Base-by-base conservation (phyloP, 2,888 invertebrate species). In the Autographa gamma region DNA sequence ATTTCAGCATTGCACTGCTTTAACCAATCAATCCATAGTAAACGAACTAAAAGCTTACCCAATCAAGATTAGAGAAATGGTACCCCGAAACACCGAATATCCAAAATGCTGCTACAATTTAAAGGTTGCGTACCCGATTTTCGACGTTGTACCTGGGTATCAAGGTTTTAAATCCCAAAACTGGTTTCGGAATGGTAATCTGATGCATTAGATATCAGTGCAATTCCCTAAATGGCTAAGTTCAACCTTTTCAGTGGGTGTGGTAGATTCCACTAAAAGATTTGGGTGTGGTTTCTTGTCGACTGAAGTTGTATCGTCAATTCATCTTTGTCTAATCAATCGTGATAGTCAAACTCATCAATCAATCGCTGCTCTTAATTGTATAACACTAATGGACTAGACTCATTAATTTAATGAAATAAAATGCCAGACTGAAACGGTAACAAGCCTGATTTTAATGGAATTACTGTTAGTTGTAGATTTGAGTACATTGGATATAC, bases 211-310 rank as follows among this genome's bases (percentile, higher is more conserved):
- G 76, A 74, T 78, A 81, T 69, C 74, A 65, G 63, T 81, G 74
- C 76, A 79, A 80, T 80, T 63, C 71, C 64, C 65, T 71, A 83
- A 80, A 80, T 63, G 73, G 77, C 71, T 67, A 63, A 69, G 48
- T 70, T 76, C 82, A 84, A 84, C 86, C 80, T 85, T 83, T 81
- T 70, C 73, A 66, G 72, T 65, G 74, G 84, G 82, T 77, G 83
- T 81, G 80, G 71, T 81, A 77, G 81, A 81, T 74, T 76, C 59
- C 54, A 38, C 56, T 66, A 65, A 70, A 67, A 73, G 62, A 76
- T 73, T 68, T 63, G 67, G 85, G 85, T 66, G 85, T 54, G 85
- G 82, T 16, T 7, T 59, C 25, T 66, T 65, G 73, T 54, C 63
- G 38, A 31, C 58, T 68, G 54, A 61, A 75, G 71, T 71, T 79